Evolutionary conservation across 2,888 invertebrate genomes (phyloP).

Genomic region (Troglohyphantes excavatus): DNA sequence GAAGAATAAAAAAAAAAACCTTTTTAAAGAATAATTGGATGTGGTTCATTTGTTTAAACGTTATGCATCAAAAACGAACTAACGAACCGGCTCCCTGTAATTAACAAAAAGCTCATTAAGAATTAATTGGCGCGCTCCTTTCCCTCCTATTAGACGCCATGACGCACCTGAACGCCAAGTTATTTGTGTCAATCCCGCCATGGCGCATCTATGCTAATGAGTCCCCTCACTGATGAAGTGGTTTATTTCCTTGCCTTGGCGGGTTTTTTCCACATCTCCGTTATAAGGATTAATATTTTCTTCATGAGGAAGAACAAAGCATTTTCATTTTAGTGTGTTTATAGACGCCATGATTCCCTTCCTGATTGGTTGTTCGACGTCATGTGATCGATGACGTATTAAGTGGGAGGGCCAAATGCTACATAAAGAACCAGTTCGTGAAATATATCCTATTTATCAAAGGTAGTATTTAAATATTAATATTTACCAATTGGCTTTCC

Average conservation of each 20-base stretch:
- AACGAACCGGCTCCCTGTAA: conserved; percentile 74
- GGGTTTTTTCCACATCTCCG: conserved; percentile 6
- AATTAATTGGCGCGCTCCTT: conserved; percentile 75
- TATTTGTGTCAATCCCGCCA: conserved; percentile 69
- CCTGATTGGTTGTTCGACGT: neutral
- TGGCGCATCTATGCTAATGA: conserved; percentile 69
- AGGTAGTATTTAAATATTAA: too few relatives aligned
- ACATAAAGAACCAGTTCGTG: too few relatives aligned
- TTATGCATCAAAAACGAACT: conserved; percentile 72
- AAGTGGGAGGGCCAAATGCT: too few relatives aligned
- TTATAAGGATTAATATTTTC: conserved; percentile 54
- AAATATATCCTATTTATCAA: too few relatives aligned
- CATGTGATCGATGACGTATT: too few relatives aligned
- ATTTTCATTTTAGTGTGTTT: neutral
- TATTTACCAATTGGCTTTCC: too few relatives aligned
- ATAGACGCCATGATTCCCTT: neutral
- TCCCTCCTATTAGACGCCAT: conserved; percentile 64
- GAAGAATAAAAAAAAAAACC: conserved; percentile 28
- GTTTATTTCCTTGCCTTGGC: conserved; percentile 24
- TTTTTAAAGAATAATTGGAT: conserved; percentile 75
- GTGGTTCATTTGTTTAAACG: conserved; percentile 76
- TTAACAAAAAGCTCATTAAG: conserved; percentile 77
- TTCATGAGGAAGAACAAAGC: conserved; percentile 17
- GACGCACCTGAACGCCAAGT: conserved; percentile 69
- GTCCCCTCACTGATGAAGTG: conserved; percentile 50